Evolutionary conservation across 2,888 invertebrate species (phyloP), one percentile per base, ranked within the genome.

Genomic region (Sphinx pinastri): DNA sequence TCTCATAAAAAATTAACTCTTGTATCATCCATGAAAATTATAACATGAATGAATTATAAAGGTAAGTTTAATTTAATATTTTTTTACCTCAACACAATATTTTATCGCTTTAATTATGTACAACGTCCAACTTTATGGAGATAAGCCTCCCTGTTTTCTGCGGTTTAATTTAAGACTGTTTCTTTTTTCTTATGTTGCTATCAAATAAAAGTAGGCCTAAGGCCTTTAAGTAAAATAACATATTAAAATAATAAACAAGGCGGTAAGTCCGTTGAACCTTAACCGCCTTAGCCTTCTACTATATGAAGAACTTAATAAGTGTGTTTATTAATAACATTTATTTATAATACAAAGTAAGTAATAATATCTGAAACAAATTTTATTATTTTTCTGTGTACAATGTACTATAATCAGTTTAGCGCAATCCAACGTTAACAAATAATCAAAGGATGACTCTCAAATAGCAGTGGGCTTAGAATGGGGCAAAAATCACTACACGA

Each of bases 91-190:
- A 52, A 69, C 59, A 59, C 57, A 71, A 49, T 63, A 63, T 63
- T 63, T 63, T 49, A 63, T 55, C 57, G 71, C 77, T 79, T 77
- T 77, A 77, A 79, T 79, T 76, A 79, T 74, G 70, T 72, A 73
- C 71, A 74, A 73, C 73, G 71, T 77, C 67, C 72, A 75, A 77
- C 73, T 77, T 74, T 69, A 70, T 73, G 67, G 68, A 77, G 79
- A 68, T 73, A 70, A 74, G 70, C 68, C 52, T 69, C 70, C 71
- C 67, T 68, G 72, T 75, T 74, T 80, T 75, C 74, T 76, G 77
- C 71, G 72, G 78, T 73, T 82, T 80, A 74, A 80, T 80, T 78
- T 76, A 73, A 80, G 80, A 79, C 77, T 75, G 78, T 76, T 80
- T 80, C 72, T 75, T 77, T 77, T 79, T 79, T 69, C 76, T 71